Evolutionary conservation across 2,888 invertebrate species (phyloP).

Genomic region (Pachycephus smyrnensis): DNA sequence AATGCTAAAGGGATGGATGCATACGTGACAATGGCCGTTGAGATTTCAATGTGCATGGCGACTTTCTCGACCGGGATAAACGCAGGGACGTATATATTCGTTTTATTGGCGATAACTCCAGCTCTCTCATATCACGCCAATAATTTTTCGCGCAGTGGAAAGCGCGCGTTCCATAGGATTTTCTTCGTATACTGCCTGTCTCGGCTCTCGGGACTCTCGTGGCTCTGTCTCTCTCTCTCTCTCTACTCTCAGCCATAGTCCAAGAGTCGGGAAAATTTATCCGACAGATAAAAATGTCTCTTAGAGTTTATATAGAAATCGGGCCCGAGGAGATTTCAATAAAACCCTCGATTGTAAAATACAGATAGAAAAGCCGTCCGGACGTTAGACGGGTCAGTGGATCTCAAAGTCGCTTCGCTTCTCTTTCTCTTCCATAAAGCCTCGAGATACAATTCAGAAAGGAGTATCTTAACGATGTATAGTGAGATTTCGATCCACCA

Average conservation of each 20-base stretch:
- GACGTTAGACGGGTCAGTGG: constrained; percentile 56
- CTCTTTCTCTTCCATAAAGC: background rate
- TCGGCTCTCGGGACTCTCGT: constrained; percentile 25
- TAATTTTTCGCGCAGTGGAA: constrained; percentile 50
- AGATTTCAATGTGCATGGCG: background rate
- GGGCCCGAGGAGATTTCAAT: constrained; percentile 56
- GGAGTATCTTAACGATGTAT: background rate
- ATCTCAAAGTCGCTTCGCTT: constrained; percentile 48
- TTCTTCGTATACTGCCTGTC: constrained; percentile 1
- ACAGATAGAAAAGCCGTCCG: constrained; percentile 52
- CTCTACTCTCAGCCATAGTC: constrained; percentile 13
- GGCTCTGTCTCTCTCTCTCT: constrained; percentile 13
- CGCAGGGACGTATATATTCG: background rate
- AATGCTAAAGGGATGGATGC: background rate
- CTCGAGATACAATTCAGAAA: background rate
- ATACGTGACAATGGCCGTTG: background rate
- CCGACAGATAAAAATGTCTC: constrained; percentile 61
- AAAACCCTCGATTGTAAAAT: constrained; percentile 59
- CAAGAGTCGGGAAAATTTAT: constrained; percentile 56
- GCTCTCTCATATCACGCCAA: constrained; percentile 62
- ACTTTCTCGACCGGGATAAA: background rate
- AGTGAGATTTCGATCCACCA: background rate
- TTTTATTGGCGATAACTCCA: constrained; percentile 61
- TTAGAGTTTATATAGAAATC: constrained; percentile 53
- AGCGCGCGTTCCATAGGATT: background rate